Evolutionary conservation across 1,140 invertebrate genomes (phyloP).

Genomic region (Drosophila ogumai): DNA sequence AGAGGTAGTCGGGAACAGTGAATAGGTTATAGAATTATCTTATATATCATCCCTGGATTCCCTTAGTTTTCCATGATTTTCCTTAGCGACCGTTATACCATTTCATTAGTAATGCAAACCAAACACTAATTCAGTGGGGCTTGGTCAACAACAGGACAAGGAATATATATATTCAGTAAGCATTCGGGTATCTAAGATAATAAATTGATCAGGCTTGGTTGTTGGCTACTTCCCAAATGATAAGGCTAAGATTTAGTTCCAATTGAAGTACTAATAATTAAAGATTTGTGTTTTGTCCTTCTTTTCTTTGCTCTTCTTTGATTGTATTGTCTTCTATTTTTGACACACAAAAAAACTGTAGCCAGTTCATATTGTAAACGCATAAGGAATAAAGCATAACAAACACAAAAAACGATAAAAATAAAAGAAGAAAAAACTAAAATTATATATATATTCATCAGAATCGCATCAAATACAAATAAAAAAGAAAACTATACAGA

Average conservation of each 20-base stretch:
- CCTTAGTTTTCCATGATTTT: conserved; percentile 20
- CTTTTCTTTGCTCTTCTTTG: conserved; percentile 58
- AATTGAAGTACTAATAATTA: conserved; percentile 51
- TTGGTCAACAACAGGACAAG: conserved; percentile 8
- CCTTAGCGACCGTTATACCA: neutral
- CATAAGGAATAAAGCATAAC: conserved; percentile 44
- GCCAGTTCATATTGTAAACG: conserved; percentile 28
- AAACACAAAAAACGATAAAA: conserved; percentile 16
- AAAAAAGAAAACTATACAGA: conserved; percentile 19
- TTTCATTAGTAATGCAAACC: neutral
- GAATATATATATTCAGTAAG: no score
- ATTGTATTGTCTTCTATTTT: conserved; percentile 54
- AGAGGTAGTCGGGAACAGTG: conserved; percentile 20
- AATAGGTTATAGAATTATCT: conserved; percentile 7
- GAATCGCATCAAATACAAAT: conserved; percentile 7
- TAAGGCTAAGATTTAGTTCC: conserved; percentile 35
- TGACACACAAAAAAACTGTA: conserved; percentile 34
- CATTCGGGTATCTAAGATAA: neutral
- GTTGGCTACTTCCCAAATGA: conserved; percentile 16
- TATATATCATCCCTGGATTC: conserved; percentile 1
- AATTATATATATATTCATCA: conserved; percentile 2
- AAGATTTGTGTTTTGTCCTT: conserved; percentile 51
- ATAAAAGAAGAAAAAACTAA: conserved; percentile 1
- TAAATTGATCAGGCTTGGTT: neutral
- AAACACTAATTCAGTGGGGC: neutral